Conservation (phyloP, 2,113 vertebrate genomes). For the Athene noctua region DNA sequence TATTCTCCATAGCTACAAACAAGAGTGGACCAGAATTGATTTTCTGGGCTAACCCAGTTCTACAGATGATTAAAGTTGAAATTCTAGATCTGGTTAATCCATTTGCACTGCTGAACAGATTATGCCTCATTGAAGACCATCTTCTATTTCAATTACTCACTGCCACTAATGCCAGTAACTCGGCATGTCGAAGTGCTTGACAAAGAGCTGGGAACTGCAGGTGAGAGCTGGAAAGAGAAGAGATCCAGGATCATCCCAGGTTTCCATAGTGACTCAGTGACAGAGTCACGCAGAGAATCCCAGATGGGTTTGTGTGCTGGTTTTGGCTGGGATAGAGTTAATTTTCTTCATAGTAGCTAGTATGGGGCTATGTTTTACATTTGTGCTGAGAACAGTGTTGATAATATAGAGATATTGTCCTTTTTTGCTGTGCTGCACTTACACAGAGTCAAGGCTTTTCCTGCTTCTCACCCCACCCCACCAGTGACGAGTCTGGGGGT, state of each 20-base stretch:
- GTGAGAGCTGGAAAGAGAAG: neutral
- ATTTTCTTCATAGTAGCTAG: neutral
- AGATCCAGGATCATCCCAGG: neutral
- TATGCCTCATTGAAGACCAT: neutral
- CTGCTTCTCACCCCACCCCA: neutral
- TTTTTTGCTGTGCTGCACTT: neutral
- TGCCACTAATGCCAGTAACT: neutral
- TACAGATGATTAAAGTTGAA: neutral
- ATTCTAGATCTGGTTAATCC: neutral
- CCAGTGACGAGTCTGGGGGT: accelerated
- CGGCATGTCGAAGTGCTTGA: neutral
- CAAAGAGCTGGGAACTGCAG: neutral
- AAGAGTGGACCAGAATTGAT: neutral
- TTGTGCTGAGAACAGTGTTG: neutral
- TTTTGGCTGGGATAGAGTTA: neutral
- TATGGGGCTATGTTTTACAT: neutral
- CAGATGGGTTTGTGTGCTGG: neutral
- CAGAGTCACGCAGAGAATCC: neutral
- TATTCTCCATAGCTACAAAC: neutral
- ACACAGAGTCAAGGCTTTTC: too few relatives aligned
- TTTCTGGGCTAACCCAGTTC: neutral
- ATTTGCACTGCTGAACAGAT: neutral
- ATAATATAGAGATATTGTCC: neutral
- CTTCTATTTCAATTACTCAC: neutral
- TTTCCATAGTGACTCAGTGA: neutral